These are phyloP conservation scores for Xylophagus ater DNA, from an alignment of 2,888 invertebrate genomes.

Conservation along the genomic window DNA sequence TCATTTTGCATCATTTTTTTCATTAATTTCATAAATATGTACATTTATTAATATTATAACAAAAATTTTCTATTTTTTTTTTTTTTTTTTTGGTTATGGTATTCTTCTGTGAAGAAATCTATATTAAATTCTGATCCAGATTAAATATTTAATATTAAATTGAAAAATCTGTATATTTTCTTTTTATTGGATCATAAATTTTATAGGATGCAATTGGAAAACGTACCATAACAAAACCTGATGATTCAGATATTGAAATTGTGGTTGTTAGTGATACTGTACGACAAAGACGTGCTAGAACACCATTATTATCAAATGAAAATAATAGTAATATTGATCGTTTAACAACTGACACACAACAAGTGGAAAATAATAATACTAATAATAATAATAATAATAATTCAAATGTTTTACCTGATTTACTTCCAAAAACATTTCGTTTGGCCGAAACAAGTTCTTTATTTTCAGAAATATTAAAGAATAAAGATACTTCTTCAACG, in stretches of 20 bases:
- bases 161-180: too few species aligned
- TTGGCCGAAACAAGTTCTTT: constrained; percentile 55
- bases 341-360: constrained; percentile 21
- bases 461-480: constrained; percentile 55
- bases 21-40: constrained; percentile 1
- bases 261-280: constrained; percentile 52
- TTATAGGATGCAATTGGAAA: constrained; percentile 14
- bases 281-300: constrained; percentile 41
- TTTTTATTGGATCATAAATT: background rate
- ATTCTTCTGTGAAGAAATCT: too few species aligned
- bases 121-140: too few species aligned
- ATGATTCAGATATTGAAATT: constrained; percentile 43
- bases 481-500: constrained; percentile 22
- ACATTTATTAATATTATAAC: too few species aligned
- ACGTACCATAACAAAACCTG: constrained; percentile 2
- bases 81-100: too few species aligned
- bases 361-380: constrained; percentile 18
- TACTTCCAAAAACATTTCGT: constrained; percentile 50
- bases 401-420: constrained; percentile 38
- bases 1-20: constrained; percentile 9
- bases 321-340: constrained; percentile 21
- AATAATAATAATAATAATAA: constrained; percentile 24
- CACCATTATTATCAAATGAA: constrained; percentile 36
- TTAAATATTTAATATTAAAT: too few species aligned
- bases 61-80: too few species aligned